A percentile compares a stretch with the other conserved stretches of the same genome.
These are phyloP conservation scores for Chrosomus eos DNA, from an alignment of 2,797 vertebrate genomes.

Conservation along the genomic window DNA sequence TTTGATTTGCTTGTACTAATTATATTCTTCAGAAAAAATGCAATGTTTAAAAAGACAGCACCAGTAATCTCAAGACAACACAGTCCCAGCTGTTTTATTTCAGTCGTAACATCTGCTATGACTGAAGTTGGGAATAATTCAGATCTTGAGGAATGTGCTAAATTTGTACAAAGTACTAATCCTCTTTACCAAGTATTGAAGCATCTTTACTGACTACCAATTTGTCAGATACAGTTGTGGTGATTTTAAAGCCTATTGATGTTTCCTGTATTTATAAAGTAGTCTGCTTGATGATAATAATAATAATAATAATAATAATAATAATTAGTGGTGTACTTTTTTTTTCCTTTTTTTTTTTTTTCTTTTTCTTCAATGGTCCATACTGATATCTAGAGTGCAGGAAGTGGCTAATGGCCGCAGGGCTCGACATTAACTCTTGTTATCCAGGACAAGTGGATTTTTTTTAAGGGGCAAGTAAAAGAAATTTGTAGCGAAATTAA, in stretches of 20 bases:
- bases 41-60: neutral
- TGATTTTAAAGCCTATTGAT: slow-evolving; percentile 24
- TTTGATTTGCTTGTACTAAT: neutral
- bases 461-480: too few species aligned
- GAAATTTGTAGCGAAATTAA: too few species aligned
- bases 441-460: too few species aligned
- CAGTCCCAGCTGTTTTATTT: slow-evolving; percentile 26
- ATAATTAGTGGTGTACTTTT: neutral
- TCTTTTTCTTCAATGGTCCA: too few species aligned
- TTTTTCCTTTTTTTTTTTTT: too few species aligned
- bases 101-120: slow-evolving; percentile 30
- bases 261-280: slow-evolving; percentile 22
- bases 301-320: neutral
- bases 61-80: neutral
- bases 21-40: slow-evolving; percentile 21
- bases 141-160: slow-evolving; percentile 13
- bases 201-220: slow-evolving; percentile 15
- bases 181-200: slow-evolving; percentile 16
- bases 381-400: too few species aligned
- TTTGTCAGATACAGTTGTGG: slow-evolving; percentile 15
- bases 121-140: slow-evolving; percentile 23
- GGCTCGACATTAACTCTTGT: too few species aligned
- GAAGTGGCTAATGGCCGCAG: too few species aligned
- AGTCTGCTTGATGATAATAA: neutral
- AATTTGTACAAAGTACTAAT: slow-evolving; percentile 21